phyloP scores from a whole-genome alignment of 2,113 vertebrate species.

The Pseudopodoces humilis region DNA sequence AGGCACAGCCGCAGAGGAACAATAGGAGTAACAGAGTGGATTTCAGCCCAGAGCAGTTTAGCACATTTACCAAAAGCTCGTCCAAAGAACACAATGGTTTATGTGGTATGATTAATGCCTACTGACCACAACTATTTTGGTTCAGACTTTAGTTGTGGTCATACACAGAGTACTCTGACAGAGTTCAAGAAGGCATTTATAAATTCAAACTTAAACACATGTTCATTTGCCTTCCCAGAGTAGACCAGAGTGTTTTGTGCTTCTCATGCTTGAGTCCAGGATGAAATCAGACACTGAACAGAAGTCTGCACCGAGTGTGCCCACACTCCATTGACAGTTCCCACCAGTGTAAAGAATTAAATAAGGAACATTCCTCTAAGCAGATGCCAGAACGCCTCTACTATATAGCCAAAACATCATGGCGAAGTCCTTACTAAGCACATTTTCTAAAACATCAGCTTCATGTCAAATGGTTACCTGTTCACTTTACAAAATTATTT shows the following conservation, averaged over 20 bases:
- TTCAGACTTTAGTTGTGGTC: background rate
- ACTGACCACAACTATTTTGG: slow-evolving; percentile 7
- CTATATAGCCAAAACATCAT: background rate
- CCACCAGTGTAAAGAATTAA: background rate
- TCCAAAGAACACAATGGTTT: slow-evolving; percentile 32
- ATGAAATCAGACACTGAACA: background rate
- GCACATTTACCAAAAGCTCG: background rate
- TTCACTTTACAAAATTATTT: background rate
- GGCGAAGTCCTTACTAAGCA: background rate
- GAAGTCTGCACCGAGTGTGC: background rate
- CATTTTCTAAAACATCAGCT: background rate
- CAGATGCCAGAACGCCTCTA: background rate
- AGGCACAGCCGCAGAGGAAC: background rate
- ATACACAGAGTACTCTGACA: background rate
- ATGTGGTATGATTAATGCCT: background rate
- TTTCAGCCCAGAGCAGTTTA: slow-evolving; percentile 20
- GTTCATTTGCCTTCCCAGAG: background rate
- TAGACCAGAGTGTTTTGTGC: background rate
- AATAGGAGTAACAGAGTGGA: background rate
- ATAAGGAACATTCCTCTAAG: background rate
- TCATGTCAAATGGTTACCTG: background rate
- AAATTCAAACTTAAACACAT: background rate
- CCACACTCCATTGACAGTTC: background rate
- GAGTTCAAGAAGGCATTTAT: slow-evolving; percentile 5
- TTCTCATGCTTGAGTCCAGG: background rate